phyloP scores from a whole-genome alignment of 1,140 invertebrate genomes.

The Ladona fulva region DNA sequence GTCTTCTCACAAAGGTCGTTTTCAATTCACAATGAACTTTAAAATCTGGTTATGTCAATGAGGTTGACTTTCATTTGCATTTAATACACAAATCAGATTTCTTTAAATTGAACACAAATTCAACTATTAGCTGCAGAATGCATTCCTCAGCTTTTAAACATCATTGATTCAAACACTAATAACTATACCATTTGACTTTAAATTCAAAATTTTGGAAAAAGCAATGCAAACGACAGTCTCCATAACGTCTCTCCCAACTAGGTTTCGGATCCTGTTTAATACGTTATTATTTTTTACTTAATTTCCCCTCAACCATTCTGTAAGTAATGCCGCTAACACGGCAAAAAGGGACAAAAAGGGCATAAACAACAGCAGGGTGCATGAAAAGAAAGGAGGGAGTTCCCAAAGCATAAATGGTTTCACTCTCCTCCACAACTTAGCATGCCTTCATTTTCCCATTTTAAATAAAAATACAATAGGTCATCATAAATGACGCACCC shows the following conservation, averaged over 20 bases:
- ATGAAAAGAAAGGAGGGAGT: neutral
- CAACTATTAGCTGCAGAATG: constrained; percentile 3
- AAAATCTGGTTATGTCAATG: neutral
- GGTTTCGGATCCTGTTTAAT: neutral
- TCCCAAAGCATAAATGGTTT: neutral
- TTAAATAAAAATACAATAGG: no score
- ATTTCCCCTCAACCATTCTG: constrained; percentile 4
- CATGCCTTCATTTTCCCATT: neutral
- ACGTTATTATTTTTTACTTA: neutral
- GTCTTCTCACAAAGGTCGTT: neutral
- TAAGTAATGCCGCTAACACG: neutral
- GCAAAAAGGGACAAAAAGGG: constrained; percentile 6
- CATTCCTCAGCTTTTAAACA: neutral
- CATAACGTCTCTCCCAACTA: neutral
- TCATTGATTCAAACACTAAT: constrained; percentile 10
- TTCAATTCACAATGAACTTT: constrained; percentile 2
- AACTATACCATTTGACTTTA: constrained; percentile 10
- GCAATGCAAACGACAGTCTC: constrained; percentile 3
- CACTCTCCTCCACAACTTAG: neutral
- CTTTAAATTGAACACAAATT: constrained; percentile 3
- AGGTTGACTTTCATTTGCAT: neutral
- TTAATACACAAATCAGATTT: constrained; percentile 6
- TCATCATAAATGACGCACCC: no score
- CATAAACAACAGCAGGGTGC: constrained; percentile 6
- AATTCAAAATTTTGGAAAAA: constrained; percentile 10